Conservation (phyloP, 2,797 vertebrate genomes). For the Betta splendens region DNA sequence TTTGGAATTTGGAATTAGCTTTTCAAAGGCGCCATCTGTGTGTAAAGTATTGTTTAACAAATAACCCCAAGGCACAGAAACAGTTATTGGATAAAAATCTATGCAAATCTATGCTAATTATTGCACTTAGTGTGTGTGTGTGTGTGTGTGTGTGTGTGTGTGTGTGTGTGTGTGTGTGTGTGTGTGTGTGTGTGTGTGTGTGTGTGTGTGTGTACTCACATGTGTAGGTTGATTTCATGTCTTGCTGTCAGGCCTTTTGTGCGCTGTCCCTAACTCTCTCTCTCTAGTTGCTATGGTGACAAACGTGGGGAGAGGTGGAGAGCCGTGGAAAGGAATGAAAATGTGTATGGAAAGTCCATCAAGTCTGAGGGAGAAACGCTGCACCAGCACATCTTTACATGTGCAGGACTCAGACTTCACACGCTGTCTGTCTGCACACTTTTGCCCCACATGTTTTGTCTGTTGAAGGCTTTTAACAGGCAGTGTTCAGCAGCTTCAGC, state of each 20-base stretch:
- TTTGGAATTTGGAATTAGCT: slow-evolving; percentile 54
- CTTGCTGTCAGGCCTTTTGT: slow-evolving; percentile 73
- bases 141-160: slow-evolving; percentile 6
- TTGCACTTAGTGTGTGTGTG: neutral
- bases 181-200: neutral
- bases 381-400: slow-evolving; percentile 45
- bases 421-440: too few species aligned
- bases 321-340: slow-evolving; percentile 73
- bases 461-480: neutral
- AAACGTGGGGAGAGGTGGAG: slow-evolving; percentile 61
- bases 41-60: slow-evolving; percentile 41
- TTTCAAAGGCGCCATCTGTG: slow-evolving; percentile 49
- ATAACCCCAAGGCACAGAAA: slow-evolving; percentile 29
- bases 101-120: slow-evolving; percentile 28
- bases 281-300: slow-evolving; percentile 82
- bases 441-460: neutral
- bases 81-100: slow-evolving; percentile 23
- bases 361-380: slow-evolving; percentile 55
- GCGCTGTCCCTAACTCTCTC: slow-evolving; percentile 62
- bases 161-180: slow-evolving; percentile 5
- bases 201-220: slow-evolving; percentile 26
- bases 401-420: too few species aligned
- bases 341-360: slow-evolving; percentile 72
- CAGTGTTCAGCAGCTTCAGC: neutral
- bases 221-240: slow-evolving; percentile 57